Evolutionary conservation across 2,113 vertebrate species (phyloP).

Genomic region (Smithornis capensis): DNA sequence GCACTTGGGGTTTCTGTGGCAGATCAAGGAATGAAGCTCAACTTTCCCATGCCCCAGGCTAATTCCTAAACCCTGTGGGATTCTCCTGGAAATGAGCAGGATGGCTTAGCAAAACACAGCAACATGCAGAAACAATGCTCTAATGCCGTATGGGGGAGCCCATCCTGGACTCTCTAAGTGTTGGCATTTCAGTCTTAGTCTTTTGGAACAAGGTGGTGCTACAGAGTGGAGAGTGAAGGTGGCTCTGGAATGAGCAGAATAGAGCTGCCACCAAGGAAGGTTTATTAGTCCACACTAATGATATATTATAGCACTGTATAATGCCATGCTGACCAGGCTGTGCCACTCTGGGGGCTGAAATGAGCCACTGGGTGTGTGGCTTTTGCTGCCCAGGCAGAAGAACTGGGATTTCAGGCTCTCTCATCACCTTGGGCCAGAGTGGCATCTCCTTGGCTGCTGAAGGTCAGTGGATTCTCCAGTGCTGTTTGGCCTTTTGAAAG

Average conservation of each 20-base stretch:
- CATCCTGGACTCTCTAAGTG: neutral
- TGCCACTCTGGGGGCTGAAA: neutral
- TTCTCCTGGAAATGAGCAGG: conserved; percentile 22
- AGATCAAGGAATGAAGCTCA: conserved; percentile 49
- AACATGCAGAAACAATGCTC: neutral
- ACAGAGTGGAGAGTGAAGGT: neutral
- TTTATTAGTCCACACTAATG: neutral
- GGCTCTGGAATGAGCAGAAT: neutral
- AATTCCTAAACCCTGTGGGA: conserved; percentile 29
- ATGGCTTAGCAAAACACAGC: neutral
- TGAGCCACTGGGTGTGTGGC: neutral
- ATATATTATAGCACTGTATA: neutral
- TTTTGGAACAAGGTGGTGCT: neutral
- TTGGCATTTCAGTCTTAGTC: neutral
- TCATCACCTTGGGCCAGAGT: neutral
- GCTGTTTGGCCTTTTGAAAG: neutral
- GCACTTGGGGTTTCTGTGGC: conserved; percentile 55
- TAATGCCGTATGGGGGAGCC: neutral
- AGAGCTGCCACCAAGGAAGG: neutral
- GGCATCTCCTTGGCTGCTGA: neutral
- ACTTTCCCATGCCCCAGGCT: conserved; percentile 46
- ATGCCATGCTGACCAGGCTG: neutral
- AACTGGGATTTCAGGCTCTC: neutral
- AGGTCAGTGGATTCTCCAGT: neutral
- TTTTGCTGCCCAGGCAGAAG: neutral